phyloP scores from a whole-genome alignment of 2,888 invertebrate species.

The Erebia epiphron region DNA sequence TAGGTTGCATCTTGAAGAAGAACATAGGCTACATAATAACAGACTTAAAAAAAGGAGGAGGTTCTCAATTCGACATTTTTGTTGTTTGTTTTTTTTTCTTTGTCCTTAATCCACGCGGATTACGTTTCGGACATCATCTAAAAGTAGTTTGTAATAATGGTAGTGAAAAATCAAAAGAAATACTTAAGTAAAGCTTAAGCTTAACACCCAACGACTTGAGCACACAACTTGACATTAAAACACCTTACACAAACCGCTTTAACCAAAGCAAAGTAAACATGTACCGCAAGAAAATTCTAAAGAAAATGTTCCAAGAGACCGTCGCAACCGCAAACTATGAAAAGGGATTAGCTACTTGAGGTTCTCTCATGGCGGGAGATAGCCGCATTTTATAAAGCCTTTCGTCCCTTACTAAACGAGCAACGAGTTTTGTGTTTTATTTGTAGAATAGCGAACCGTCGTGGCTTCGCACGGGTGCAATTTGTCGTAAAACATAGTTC shows the following conservation, averaged over 20 bases:
- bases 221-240: neutral
- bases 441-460: neutral
- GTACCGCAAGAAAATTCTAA: slow-evolving; percentile 9
- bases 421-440: neutral
- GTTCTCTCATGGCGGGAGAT: neutral
- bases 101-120: too few species aligned
- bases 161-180: too few species aligned
- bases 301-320: neutral
- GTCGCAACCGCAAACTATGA: slow-evolving; percentile 2
- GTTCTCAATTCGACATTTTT: too few species aligned
- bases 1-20: too few species aligned
- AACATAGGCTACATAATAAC: too few species aligned
- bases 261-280: slow-evolving; percentile 1
- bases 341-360: slow-evolving; percentile 20
- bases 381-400: slow-evolving; percentile 4
- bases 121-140: too few species aligned
- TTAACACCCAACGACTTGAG: neutral
- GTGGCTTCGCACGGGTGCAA: too few species aligned
- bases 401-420: neutral
- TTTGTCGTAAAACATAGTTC: too few species aligned
- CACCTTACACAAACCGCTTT: slow-evolving; percentile 5
- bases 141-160: too few species aligned
- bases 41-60: too few species aligned
- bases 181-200: too few species aligned
- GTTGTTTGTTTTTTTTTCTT: too few species aligned